A percentile compares a stretch with the other conserved stretches of the same genome.
Conservation (phyloP, 2,888 invertebrate genomes). For the Sarcophaga variegata region DNA sequence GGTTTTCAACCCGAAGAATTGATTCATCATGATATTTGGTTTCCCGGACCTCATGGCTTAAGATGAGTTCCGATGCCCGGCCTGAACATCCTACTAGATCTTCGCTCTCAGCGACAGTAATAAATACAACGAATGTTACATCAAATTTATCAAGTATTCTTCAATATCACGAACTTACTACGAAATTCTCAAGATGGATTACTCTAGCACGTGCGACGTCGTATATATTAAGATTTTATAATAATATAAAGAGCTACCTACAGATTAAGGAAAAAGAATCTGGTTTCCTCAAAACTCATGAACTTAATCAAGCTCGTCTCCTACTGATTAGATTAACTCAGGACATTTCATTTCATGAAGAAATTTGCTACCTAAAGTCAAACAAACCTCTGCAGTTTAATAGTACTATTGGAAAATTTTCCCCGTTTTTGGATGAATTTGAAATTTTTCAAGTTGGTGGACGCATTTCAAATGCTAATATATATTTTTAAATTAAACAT, state of each 20-base stretch:
- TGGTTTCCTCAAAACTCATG: slow-evolving; percentile 9
- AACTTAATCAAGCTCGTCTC: neutral
- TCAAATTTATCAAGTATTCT: neutral
- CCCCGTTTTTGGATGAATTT: neutral
- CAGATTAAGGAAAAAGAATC: neutral
- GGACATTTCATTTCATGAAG: neutral
- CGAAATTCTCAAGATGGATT: slow-evolving; percentile 20
- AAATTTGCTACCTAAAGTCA: neutral
- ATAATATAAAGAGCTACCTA: neutral
- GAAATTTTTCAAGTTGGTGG: slow-evolving; percentile 12
- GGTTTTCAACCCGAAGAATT: slow-evolving; percentile 17
- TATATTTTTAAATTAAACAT: neutral
- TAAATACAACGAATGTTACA: neutral
- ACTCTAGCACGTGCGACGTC: slow-evolving; percentile 15
- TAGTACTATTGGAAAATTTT: neutral
- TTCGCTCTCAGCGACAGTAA: neutral
- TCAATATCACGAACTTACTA: slow-evolving; percentile 27
- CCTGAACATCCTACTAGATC: neutral
- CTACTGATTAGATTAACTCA: slow-evolving; percentile 15
- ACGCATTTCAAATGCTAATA: slow-evolving; percentile 1
- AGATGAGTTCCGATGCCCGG: neutral
- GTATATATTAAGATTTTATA: slow-evolving; percentile 28
- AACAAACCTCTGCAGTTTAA: neutral
- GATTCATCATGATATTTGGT: too few species aligned
- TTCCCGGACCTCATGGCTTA: neutral